These are phyloP conservation scores for Halictus rubicundus DNA, from an alignment of 1,140 invertebrate species.

Conservation along the genomic window DNA sequence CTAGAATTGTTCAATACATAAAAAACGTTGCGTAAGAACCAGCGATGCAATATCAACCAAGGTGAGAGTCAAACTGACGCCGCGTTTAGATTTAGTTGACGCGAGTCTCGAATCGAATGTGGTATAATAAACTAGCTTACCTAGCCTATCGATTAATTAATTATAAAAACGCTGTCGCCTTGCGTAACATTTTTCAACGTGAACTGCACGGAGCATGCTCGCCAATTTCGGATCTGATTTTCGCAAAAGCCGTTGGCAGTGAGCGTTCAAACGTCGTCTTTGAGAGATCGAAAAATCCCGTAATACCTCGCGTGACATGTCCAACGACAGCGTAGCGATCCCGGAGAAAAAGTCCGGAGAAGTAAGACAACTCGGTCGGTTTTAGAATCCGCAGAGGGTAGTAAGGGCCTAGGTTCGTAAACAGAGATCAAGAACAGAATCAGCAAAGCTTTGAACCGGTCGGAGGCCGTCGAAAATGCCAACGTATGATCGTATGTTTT, in stretches of 20 bases:
- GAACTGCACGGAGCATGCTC: no score
- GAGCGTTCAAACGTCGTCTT: not conserved
- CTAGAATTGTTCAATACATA: no score
- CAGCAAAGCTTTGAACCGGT: slow-evolving; percentile 58
- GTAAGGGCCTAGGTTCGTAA: slow-evolving; percentile 55
- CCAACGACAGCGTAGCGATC: not conserved
- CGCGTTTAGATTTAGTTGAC: no score
- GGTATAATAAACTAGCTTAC: no score
- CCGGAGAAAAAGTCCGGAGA: not conserved
- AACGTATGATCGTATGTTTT: slow-evolving; percentile 55
- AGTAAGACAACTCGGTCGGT: not conserved
- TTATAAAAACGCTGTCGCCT: no score
- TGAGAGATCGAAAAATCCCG: not conserved
- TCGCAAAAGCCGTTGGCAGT: not conserved
- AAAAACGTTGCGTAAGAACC: no score
- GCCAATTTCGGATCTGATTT: no score
- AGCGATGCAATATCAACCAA: no score
- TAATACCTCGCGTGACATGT: not conserved
- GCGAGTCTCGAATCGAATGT: no score
- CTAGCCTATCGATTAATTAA: no score
- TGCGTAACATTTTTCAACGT: no score
- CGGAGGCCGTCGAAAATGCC: slow-evolving; percentile 49
- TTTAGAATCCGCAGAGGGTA: slow-evolving; percentile 17
- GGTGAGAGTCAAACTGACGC: no score
- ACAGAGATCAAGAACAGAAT: slow-evolving; percentile 66